Evolutionary conservation across 2,113 vertebrate species (phyloP).

Genomic region (Nerophis lumbriciformis): DNA sequence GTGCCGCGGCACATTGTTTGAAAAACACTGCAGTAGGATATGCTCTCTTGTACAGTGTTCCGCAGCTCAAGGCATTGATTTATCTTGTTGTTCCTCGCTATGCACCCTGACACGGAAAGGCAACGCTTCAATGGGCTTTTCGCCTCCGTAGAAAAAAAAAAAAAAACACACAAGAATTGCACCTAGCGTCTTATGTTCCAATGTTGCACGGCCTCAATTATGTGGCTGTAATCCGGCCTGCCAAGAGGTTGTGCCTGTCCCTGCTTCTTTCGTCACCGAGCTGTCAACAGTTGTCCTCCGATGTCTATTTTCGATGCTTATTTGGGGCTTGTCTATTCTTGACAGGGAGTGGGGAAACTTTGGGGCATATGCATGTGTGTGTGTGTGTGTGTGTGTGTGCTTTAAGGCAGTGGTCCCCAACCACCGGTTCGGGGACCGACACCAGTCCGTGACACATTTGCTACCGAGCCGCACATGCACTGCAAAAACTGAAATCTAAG

Average conservation of each 20-base stretch:
- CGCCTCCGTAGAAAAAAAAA: slow-evolving; percentile 5
- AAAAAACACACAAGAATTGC: slow-evolving; percentile 4
- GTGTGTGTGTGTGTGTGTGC: neutral
- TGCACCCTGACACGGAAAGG: slow-evolving; percentile 5
- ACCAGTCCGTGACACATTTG: no score
- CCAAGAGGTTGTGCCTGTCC: slow-evolving; percentile 77
- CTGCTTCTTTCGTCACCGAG: slow-evolving; percentile 77
- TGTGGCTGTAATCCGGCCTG: slow-evolving; percentile 82
- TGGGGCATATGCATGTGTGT: neutral
- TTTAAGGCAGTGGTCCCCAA: no score
- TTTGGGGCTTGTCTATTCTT: slow-evolving; percentile 76
- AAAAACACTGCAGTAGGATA: no score
- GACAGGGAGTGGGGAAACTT: slow-evolving; percentile 47
- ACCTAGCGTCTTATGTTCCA: slow-evolving; percentile 34
- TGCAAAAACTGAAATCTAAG: no score
- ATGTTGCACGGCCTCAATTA: slow-evolving; percentile 78
- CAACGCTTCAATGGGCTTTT: slow-evolving; percentile 10
- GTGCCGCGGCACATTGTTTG: no score
- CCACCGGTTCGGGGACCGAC: no score
- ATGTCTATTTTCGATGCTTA: slow-evolving; percentile 84
- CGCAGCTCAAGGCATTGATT: slow-evolving; percentile 3
- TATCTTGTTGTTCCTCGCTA: neutral
- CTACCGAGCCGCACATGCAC: no score
- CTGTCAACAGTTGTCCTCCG: slow-evolving; percentile 86
- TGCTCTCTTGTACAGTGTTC: neutral